A percentile compares a stretch with the other conserved stretches of the same genome.
Evolutionary conservation across 2,888 invertebrate species (phyloP).

Genomic region (Lasioglossum vierecki): DNA sequence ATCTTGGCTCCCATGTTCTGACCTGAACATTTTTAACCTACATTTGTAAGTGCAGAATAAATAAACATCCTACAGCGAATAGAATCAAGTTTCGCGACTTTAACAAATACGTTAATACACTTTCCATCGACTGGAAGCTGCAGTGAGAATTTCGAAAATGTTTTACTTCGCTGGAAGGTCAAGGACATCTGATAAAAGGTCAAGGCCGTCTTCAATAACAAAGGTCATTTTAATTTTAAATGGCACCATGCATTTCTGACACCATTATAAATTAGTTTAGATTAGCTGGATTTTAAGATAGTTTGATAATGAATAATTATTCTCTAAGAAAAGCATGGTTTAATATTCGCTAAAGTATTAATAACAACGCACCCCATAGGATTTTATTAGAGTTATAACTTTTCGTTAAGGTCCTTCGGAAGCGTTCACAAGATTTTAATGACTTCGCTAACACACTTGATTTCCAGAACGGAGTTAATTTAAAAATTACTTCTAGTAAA

Average conservation of each 20-base stretch:
- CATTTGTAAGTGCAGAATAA: neutral
- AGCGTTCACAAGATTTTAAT: neutral
- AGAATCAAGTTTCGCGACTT: neutral
- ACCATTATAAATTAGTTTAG: neutral
- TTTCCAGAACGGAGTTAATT: neutral
- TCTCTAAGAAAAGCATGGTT: neutral
- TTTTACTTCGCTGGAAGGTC: neutral
- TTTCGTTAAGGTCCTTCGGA: neutral
- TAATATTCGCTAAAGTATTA: too few species aligned
- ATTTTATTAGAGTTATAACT: neutral
- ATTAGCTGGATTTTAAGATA: too few species aligned
- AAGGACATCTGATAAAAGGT: neutral
- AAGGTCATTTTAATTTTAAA: neutral
- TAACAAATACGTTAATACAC: neutral
- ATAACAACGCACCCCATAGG: too few species aligned
- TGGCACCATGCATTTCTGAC: neutral
- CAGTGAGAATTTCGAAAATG: neutral
- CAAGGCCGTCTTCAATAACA: neutral
- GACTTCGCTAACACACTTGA: neutral
- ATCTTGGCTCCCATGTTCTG: neutral
- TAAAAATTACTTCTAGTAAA: neutral
- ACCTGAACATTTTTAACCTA: neutral
- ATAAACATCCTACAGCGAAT: neutral
- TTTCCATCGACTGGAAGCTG: neutral
- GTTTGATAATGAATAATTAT: too few species aligned